A percentile compares a stretch with the other conserved stretches of the same genome.
Evolutionary conservation across 2,113 vertebrate genomes (phyloP).

Genomic region (Aptenodytes forsteri): DNA sequence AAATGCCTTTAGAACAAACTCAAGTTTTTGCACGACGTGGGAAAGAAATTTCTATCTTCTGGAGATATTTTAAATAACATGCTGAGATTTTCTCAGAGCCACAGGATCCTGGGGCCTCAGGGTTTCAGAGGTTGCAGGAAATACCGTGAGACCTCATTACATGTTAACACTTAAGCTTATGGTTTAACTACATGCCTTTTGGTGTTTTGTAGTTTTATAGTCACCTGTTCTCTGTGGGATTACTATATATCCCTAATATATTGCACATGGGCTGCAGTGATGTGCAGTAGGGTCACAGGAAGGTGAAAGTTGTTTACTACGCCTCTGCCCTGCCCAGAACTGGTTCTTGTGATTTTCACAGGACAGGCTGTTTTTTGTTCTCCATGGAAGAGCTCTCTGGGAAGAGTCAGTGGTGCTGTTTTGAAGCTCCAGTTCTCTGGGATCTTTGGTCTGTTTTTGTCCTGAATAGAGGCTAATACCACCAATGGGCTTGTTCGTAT

Average conservation of each 20-base stretch:
- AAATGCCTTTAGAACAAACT: background rate
- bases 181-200: background rate
- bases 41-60: background rate
- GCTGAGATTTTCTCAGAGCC: background rate
- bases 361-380: background rate
- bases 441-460: background rate
- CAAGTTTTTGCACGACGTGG: background rate
- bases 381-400: background rate
- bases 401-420: background rate
- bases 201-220: slow-evolving; percentile 23
- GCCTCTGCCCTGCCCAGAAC: background rate
- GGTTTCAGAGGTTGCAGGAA: background rate
- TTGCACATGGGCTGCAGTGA: slow-evolving; percentile 13
- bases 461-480: background rate
- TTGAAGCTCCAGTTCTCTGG: background rate
- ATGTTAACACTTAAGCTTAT: background rate
- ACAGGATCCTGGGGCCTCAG: background rate
- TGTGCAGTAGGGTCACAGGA: slow-evolving; percentile 1
- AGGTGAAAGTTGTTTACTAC: slow-evolving; percentile 32
- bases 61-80: background rate
- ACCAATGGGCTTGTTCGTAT: background rate
- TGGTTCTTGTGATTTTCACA: slow-evolving; percentile 17
- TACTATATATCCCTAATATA: background rate
- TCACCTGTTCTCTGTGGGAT: background rate
- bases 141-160: background rate